Evolutionary conservation across 2,113 vertebrate genomes (phyloP), one percentile per base, ranked within the genome.

Genomic region (Phaethornis superciliosus): DNA sequence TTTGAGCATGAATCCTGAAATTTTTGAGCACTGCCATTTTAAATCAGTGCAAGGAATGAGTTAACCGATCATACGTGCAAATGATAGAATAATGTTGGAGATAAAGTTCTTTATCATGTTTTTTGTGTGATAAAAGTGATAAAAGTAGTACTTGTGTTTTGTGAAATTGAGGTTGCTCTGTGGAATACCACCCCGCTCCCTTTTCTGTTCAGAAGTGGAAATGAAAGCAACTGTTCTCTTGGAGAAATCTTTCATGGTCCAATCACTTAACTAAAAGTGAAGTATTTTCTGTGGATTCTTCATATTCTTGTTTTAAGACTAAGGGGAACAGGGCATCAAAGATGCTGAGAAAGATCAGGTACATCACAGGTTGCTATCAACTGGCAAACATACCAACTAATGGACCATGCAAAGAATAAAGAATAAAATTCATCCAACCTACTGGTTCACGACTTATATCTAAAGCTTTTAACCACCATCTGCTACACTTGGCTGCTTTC

Each of bases 401-500:
- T 62, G 44, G 42, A 86, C 60, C 0, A 3, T 71, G 58, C 40
- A 81, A 80, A 75, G 81, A 75, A 47, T 24, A 79, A 21, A 49
- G 44, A 77, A 86, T 84, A 35, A 85, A 67, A 85, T 82, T 46
- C n/a, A 51, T 56, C 77, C 49, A 72, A 51, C 35, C 22, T 49
- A 7, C 49, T 54, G 15, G 24, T 75, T 92, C 72, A 37, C 2
- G 1, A 28, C 44, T 92, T 94, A 58, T 16, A 21, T 83, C 52
- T 84, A 67, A 84, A 90, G 49, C 46, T 69, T 90, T 81, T 92
- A 87, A 81, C 81, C 44, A 83, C 68, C 72, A 15, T 51, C 52
- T 91, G 68, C 33, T 84, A 16, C 27, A 33, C 56, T 77, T 91
- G 82, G 76, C 82, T 83, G 46, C 77, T 95, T 90, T 88, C 69